Base-by-base conservation (phyloP, 2,797 vertebrate genomes). In the Danio kyathit region DNA sequence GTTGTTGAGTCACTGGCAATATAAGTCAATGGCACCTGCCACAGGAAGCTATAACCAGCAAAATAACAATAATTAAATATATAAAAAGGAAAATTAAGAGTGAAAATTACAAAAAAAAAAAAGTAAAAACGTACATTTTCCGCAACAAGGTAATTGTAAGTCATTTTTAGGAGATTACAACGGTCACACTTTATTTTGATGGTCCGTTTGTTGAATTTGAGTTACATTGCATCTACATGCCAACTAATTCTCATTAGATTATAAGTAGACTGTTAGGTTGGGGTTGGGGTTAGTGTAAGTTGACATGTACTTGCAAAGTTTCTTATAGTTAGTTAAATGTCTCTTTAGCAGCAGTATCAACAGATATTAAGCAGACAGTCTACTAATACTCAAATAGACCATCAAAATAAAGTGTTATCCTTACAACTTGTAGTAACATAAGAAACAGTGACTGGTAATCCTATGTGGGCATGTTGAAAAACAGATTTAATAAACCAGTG, bases 1-100 rank as follows among this genome's bases (percentile, higher is more conserved):
- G 74, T 86, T 46, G 77, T 85, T 19, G 96, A 97, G 81, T 89
- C 89, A 74, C 95, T 98, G 83, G 96, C 97, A 79, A 94, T 88
- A 67, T 95, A 99, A 11, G 96, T 98, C 84, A 99, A 80, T 0
- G 96, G 97, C 76, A 98, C 91, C 69, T 97, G 95, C 97, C 97
- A 97, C 69, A 97, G 79, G 74, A 93, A 95, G 54, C 97, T 98
- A 51, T 6, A 56, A 4, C 7, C 7, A 63, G 57, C 5, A 74
- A 60, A 73, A 14, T 0, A 59, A 17, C 29, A 57, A 14, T 13
- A 71, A 59, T 9, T 16, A 16, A 61, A 74, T 44, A 48, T 60
- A 1, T 59, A 60, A 67, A 38, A 6, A 17, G 8, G 1, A 16
- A 13, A 6, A 17, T 14, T 14, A 6, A n/a, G 6, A 61, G 1